Evolutionary conservation across 2,113 vertebrate genomes (phyloP), one percentile per base, ranked within the genome.

Genomic region (Sinocyclocheilus anshuiensis): DNA sequence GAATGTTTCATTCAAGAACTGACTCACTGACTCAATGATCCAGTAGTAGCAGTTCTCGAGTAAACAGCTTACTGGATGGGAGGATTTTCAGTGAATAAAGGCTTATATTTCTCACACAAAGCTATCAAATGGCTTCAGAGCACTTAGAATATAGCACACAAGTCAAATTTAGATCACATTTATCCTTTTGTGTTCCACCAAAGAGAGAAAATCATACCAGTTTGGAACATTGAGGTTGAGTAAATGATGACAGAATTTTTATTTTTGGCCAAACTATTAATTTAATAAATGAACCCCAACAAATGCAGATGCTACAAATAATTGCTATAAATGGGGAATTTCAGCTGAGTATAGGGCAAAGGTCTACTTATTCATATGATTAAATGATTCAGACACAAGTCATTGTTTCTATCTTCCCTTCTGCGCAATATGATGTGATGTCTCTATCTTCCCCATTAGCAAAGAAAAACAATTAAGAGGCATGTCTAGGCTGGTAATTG

Each of bases 351-450:
- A 88, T 87, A 88, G 90, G 89, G 88, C 88, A 59, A 91, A 92
- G 92, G 91, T 90, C 87, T 88, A 90, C 84, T 93, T 91, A 94
- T 95, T 94, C 81, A 94, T 93, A 93, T 94, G 91, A 94, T 95
- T 93, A 93, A 87, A 84, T 89, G 91, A 92, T 92, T 90, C 91
- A 90, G 87, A 90, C 92, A 92, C 93, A 92, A 90, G 90, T 93
- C 90, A 93, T 93, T 84, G 90, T 94, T 94, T 94, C 90, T 89
- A 69, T 88, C 88, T 86, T 93, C 90, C 88, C 90, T 88, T 87
- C 87, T 86, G 91, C 88, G 92, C 92, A 10, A 29, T 53, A 92
- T 95, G 84, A 85, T 86, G 91, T 92, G 92, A 91, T 93, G 92
- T 90, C 91, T 93, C 87, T 92, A 87, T 90, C 92, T 92, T 90